Base-by-base conservation (phyloP, 2,888 invertebrate species). In the Tuta absoluta region DNA sequence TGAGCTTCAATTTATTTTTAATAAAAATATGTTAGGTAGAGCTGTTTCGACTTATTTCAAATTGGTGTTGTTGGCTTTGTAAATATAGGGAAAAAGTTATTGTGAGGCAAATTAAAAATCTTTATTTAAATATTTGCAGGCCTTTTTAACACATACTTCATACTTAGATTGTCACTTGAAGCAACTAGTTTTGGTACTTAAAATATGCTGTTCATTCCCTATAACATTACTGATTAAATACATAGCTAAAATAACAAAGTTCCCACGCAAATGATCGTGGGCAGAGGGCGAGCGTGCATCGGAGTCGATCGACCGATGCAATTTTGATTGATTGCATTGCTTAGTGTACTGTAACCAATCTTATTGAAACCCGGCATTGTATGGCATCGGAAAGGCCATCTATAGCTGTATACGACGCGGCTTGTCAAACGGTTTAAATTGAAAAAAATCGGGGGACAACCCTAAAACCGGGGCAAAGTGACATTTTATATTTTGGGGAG, bases 301-400 rank as follows among this genome's bases (percentile, higher is more conserved):
- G 79, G 76, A 81, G 79, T 80, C 86, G 86, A 86, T 87, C 85
- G 86, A 84, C 79, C 89, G 86, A 85, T 85, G 87, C 89, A 85
- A 89, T 89, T 89, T 89, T 91, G 91, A 91, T 91, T 91, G 91
- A 91, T 91, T 88, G 89, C 88, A 84, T 86, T 91, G 91, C 89
- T 89, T 89, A 91, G 89, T 91, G 91, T 91, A 89, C 84, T 91
- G 91, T 91, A 87, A 91, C 91, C 89, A 87, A 91, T 91, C 90
- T 91, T 88, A 91, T 91, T 91, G 91, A 90, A 91, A 90, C 89
- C 86, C 84, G 77, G 79, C 81, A 89, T 91, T 91, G 89, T 89
- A 79, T 72, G 79, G 77, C 74, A 79, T 83, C 83, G 81, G 83
- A 87, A 89, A 87, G 87, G 87, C 87, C 87, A 89, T 81, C 87